These are phyloP conservation scores for Saxidomus purpurata DNA, from an alignment of 1,140 invertebrate species.

Conservation along the genomic window DNA sequence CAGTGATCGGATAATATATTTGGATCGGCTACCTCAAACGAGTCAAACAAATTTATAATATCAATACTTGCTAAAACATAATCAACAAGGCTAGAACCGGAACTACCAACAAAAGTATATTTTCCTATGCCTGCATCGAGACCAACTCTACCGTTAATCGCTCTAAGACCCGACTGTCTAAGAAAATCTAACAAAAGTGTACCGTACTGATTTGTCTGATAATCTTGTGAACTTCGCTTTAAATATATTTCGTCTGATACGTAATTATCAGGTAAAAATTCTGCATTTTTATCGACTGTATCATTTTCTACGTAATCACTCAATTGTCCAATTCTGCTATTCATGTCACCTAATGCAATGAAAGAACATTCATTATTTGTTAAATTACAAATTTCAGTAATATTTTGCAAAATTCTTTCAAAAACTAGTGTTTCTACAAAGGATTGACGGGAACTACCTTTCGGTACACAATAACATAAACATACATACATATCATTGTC, in stretches of 20 bases:
- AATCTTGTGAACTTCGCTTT: background rate
- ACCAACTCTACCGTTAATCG: background rate
- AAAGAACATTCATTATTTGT: background rate
- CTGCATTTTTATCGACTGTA: background rate
- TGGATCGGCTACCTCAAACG: background rate
- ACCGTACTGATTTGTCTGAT: background rate
- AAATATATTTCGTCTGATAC: too few relatives aligned
- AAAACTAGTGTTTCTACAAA: background rate
- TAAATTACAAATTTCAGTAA: background rate
- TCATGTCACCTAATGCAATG: background rate
- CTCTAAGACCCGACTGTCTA: background rate
- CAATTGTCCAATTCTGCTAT: background rate
- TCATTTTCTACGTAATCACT: conserved; percentile 4
- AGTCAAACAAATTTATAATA: background rate
- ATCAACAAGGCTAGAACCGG: background rate
- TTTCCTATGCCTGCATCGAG: background rate
- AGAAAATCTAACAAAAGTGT: conserved; percentile 8
- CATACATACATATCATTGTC: background rate
- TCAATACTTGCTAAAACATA: background rate
- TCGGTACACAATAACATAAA: background rate
- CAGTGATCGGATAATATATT: conserved; percentile 44
- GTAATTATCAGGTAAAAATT: background rate
- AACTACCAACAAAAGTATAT: background rate
- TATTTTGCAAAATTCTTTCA: background rate
- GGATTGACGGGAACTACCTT: background rate